Conservation (phyloP, 2,113 vertebrate species). For the Peromyscus californicus region DNA sequence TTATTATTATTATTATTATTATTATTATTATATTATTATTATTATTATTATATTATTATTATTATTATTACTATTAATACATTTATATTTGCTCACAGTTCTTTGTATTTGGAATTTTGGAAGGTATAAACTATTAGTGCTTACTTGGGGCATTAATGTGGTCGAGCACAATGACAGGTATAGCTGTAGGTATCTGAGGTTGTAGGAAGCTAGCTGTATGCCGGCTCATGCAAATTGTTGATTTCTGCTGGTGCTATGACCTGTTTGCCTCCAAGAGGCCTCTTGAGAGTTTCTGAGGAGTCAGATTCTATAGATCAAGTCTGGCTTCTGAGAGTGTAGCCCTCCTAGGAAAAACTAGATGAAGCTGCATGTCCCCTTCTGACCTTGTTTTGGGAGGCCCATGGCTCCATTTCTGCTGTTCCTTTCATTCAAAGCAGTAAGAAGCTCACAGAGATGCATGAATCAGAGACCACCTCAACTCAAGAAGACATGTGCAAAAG, state of each 20-base stretch:
- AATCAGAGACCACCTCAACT: neutral
- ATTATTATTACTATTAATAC: neutral
- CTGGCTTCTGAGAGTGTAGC: neutral
- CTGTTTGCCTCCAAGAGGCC: fast-evolving
- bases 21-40: neutral
- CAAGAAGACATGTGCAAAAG: neutral
- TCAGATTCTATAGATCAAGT: no score
- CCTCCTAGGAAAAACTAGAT: neutral
- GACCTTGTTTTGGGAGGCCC: neutral
- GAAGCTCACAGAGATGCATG: neutral
- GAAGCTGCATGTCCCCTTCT: neutral
- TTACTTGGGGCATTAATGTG: neutral
- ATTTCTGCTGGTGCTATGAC: neutral
- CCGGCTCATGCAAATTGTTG: neutral
- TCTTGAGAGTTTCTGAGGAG: neutral
- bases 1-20: neutral
- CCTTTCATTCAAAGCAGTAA: neutral
- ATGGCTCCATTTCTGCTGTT: neutral
- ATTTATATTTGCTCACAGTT: neutral
- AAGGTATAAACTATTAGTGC: neutral
- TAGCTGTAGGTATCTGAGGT: neutral
- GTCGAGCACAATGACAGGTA: neutral
- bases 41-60: neutral
- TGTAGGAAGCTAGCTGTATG: neutral
- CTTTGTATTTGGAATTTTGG: neutral